Percentiles rank a stretch among this genome's conserved stretches.
Conservation (phyloP, 2,113 vertebrate species). For the Lampris incognitus region DNA sequence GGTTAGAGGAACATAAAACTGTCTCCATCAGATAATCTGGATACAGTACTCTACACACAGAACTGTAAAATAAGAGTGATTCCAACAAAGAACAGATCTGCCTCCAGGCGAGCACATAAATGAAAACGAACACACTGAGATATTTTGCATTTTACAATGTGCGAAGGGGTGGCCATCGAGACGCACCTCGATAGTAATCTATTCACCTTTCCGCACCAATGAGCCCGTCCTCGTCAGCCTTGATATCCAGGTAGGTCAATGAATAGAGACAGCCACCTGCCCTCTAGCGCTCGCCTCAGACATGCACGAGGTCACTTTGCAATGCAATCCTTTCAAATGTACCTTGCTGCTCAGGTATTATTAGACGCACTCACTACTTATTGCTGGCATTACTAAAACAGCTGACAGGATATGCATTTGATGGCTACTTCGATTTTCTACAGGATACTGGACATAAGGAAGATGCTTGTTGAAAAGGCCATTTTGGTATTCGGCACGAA, state of each 20-base stretch:
- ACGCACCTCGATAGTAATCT: conserved; percentile 42
- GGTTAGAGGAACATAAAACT: conserved; percentile 67
- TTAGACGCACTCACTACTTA: conserved; percentile 74
- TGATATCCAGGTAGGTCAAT: conserved; percentile 76
- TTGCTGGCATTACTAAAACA: conserved; percentile 67
- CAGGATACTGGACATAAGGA: conserved; percentile 59
- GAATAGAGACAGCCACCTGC: conserved; percentile 70
- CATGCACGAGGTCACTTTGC: conserved; percentile 64
- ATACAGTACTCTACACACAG: not conserved
- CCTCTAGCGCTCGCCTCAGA: conserved; percentile 61
- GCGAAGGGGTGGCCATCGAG: conserved; percentile 4
- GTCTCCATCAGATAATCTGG: conserved; percentile 66
- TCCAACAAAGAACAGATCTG: conserved; percentile 9
- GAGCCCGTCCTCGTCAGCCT: conserved; percentile 61
- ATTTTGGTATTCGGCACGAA: conserved; percentile 52
- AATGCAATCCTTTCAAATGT: conserved; percentile 66
- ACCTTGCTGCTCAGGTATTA: conserved; percentile 71
- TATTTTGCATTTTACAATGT: not conserved
- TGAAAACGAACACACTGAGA: not conserved
- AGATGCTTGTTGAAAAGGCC: conserved; percentile 50
- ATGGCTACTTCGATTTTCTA: conserved; percentile 58
- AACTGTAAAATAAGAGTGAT: conserved; percentile 6
- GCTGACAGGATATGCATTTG: conserved; percentile 79
- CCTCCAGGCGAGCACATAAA: not conserved
- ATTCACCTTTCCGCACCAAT: conserved; percentile 71